Percentiles rank a stretch among this genome's conserved stretches.
Conservation (phyloP, 2,888 invertebrate species). For the Plagodis pulveraria region DNA sequence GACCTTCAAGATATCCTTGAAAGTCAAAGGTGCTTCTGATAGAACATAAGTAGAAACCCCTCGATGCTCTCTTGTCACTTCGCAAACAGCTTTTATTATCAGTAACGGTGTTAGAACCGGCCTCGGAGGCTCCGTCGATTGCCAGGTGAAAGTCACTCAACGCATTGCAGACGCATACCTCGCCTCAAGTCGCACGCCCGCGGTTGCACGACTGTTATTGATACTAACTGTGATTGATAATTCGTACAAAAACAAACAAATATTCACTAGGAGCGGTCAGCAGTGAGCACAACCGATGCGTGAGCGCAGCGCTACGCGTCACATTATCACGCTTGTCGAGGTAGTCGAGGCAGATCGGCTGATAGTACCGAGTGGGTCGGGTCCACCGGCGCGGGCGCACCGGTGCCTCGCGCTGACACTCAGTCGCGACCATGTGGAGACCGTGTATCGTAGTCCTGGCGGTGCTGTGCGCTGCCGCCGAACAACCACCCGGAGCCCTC, state of each 20-base stretch:
- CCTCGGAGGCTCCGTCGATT: conserved; percentile 64
- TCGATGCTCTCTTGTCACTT: conserved; percentile 49
- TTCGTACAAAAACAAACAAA: conserved; percentile 69
- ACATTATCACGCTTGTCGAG: conserved; percentile 58
- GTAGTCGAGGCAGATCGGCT: conserved; percentile 58
- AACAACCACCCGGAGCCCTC: conserved; percentile 37
- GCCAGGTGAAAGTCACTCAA: conserved; percentile 74
- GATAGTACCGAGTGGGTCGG: conserved; percentile 66
- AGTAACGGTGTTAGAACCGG: conserved; percentile 76
- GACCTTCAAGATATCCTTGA: conserved; percentile 33
- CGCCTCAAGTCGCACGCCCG: conserved; percentile 68
- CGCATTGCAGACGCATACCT: conserved; percentile 68
- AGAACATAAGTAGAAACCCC: conserved; percentile 38
- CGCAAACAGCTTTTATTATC: conserved; percentile 69
- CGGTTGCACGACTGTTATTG: conserved; percentile 40
- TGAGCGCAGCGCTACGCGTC: conserved; percentile 54
- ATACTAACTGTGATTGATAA: conserved; percentile 53
- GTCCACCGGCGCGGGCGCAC: conserved; percentile 54
- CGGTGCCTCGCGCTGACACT: conserved; percentile 45
- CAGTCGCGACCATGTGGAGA: conserved; percentile 71
- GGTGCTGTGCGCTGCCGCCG: conserved; percentile 49
- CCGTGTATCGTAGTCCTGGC: conserved; percentile 66
- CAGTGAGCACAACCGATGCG: conserved; percentile 46
- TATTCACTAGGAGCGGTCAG: conserved; percentile 43
- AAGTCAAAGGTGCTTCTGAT: conserved; percentile 22